Evolutionary conservation across 2,797 vertebrate species (phyloP).

Genomic region (Scolopax bukidnonensis): DNA sequence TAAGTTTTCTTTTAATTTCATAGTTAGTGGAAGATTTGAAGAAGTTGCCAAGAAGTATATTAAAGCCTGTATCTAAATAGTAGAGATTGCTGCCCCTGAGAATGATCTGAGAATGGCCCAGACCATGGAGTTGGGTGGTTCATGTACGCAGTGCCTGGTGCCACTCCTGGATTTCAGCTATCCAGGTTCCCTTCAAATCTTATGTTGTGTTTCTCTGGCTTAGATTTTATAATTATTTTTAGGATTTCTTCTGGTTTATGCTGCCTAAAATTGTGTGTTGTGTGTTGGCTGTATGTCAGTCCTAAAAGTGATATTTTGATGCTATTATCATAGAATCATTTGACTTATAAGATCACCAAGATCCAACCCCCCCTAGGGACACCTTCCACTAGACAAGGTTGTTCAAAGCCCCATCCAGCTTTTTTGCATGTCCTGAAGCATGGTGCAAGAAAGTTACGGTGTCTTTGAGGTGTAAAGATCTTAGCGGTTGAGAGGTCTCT

Average conservation of each 20-base stretch:
- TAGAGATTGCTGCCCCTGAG: not conserved
- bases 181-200: not conserved
- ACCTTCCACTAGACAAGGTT: not conserved
- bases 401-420: not conserved
- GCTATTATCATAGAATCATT: not conserved
- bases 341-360: not conserved
- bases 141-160: too few relatives aligned
- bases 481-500: not conserved
- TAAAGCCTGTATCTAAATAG: not conserved
- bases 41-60: not conserved
- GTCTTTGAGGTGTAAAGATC: not conserved
- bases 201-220: not conserved
- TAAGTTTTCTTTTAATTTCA: not conserved
- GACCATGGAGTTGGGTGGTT: not conserved
- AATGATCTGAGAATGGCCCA: not conserved
- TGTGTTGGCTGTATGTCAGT: not conserved
- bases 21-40: not conserved
- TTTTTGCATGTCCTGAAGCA: not conserved
- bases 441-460: not conserved
- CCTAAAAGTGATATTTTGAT: not conserved
- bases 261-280: not conserved
- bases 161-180: not conserved
- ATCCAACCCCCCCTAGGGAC: not conserved
- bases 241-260: not conserved
- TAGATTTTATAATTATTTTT: not conserved